Conservation (phyloP, 2,888 invertebrate genomes). For the Tachystola acroxantha region DNA sequence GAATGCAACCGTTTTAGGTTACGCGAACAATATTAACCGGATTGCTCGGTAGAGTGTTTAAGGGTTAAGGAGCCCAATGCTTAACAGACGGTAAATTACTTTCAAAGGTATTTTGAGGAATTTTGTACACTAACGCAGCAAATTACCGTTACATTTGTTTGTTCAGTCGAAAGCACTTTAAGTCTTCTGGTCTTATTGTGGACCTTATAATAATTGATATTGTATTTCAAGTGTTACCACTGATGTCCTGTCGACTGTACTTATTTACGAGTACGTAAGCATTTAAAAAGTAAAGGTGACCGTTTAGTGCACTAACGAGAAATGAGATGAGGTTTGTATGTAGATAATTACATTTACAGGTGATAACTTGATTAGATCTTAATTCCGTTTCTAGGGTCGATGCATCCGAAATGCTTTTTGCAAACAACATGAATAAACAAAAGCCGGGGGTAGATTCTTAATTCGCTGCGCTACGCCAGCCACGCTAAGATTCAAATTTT, state of each 20-base stretch:
- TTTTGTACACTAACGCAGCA: constrained; percentile 10
- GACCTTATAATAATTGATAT: no score
- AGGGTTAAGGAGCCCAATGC: constrained; percentile 43
- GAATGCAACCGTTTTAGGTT: constrained; percentile 71
- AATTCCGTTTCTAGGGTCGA: constrained; percentile 20
- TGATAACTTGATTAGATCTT: constrained; percentile 13
- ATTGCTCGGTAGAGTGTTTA: constrained; percentile 32
- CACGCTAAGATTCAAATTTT: constrained; percentile 58
- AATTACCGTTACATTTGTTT: constrained; percentile 6
- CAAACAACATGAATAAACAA: constrained; percentile 31
- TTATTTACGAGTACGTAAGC: no score
- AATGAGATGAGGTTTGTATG: no score
- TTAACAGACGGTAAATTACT: constrained; percentile 23
- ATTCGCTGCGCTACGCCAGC: constrained; percentile 51
- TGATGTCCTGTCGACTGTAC: no score
- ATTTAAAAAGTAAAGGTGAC: no score
- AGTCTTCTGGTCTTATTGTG: no score
- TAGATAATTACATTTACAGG: no score
- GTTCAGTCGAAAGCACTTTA: no score
- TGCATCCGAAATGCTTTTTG: constrained; percentile 24
- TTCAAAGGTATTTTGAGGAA: constrained; percentile 15
- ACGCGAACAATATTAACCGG: constrained; percentile 64
- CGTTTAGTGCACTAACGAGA: no score
- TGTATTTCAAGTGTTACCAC: no score
- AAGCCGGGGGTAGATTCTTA: constrained; percentile 38